Evolutionary conservation across 2,113 vertebrate genomes (phyloP).

Genomic region (Labeo rohita): DNA sequence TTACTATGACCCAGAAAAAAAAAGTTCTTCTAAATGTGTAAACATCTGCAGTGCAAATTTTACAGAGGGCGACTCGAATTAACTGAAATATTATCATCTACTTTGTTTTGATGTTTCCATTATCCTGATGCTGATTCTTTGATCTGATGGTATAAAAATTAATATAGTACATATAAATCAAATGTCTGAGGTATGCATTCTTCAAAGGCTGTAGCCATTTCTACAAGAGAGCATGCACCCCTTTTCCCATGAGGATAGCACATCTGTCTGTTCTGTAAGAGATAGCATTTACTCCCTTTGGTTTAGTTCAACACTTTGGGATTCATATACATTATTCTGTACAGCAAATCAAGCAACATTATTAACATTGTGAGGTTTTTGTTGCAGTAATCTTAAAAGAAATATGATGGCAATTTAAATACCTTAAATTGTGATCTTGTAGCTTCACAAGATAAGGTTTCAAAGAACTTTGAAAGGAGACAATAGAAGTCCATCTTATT

Average conservation of each 20-base stretch:
- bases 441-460: neutral
- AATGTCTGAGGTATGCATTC: neutral
- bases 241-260: neutral
- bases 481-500: neutral
- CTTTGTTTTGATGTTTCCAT: neutral
- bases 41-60: too few species aligned
- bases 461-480: neutral
- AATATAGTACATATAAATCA: neutral
- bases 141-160: neutral
- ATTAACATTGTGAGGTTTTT: neutral
- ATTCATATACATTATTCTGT: neutral
- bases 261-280: neutral
- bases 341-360: neutral
- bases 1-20: too few species aligned
- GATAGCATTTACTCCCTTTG: neutral
- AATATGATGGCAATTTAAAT: neutral
- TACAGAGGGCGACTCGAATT: too few species aligned
- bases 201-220: neutral
- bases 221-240: neutral
- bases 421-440: neutral
- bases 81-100: neutral
- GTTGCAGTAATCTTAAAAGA: neutral
- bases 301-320: neutral
- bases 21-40: too few species aligned
- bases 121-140: neutral